Conservation (phyloP, 2,113 vertebrate genomes). For the Typhlomys cinereus region DNA sequence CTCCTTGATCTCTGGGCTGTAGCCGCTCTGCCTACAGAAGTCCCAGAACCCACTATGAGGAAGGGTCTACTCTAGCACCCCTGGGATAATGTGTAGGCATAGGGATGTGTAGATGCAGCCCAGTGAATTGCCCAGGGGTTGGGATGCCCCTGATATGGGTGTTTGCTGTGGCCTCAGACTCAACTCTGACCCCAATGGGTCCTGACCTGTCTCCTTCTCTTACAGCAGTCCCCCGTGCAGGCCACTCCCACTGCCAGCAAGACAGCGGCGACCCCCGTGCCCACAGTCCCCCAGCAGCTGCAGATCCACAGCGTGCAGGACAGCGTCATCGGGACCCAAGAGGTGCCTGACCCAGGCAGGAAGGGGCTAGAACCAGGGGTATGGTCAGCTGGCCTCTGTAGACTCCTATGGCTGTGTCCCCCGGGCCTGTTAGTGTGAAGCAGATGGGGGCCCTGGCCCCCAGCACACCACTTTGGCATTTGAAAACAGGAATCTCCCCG, state of each 20-base stretch:
- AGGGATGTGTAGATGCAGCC: too few species aligned
- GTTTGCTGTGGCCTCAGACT: background rate
- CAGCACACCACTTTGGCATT: background rate
- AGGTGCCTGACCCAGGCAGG: constrained; percentile 83
- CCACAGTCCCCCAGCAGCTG: constrained; percentile 86
- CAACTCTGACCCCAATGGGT: accelerated
- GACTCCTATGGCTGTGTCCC: background rate
- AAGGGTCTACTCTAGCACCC: too few species aligned
- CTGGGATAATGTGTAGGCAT: too few species aligned
- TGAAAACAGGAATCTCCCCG: background rate
- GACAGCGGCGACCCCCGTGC: constrained; percentile 77
- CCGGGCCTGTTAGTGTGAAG: background rate
- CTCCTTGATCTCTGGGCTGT: background rate
- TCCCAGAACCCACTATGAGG: too few species aligned
- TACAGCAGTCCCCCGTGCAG: constrained; percentile 90
- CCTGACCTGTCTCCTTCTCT: constrained; percentile 35
- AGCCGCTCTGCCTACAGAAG: background rate
- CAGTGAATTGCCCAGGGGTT: too few species aligned
- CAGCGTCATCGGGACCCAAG: constrained; percentile 88
- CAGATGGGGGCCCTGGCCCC: background rate
- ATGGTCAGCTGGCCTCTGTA: background rate
- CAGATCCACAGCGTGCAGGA: constrained; percentile 88
- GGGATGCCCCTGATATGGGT: too few species aligned
- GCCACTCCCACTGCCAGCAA: constrained; percentile 87
- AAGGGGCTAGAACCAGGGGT: background rate